Base-by-base conservation (phyloP, 2,113 vertebrate genomes). In the Aphyosemion australe region DNA sequence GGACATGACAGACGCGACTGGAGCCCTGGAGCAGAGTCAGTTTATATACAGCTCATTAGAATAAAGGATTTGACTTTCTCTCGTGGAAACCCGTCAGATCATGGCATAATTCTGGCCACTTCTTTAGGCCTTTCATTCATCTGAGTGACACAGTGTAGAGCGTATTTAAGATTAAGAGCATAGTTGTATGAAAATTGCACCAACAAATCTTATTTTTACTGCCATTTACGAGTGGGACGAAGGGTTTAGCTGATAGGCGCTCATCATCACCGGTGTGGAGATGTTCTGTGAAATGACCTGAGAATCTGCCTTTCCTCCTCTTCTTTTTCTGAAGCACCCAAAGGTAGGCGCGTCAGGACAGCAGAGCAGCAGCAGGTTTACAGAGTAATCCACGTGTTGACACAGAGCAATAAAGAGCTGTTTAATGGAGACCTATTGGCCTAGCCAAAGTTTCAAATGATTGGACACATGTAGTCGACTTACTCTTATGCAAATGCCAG, bases 401-500 rank as follows among this genome's bases (percentile, higher is more conserved):
- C 90, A 91, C 86, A 90, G 86, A 94, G 92, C 93, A 93, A 94
- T 94, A 94, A 88, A 92, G 85, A 88, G 85, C 86, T 89, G 78
- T 88, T 90, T 91, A 90, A 86, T 90, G 89, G 88, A 92, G 89
- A 90, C 90, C 88, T 90, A 87, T 90, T 91, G 88, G 91, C 84
- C 88, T 90, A 91, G 90, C 76, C 76, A 83, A 37, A 84, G 88
- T 91, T 82, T 75, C 77, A 90, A 89, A 85, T 78, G 91, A 91
- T 89, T 91, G 90, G 90, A 92, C 88, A 91, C 89, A 90, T 88
- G 82, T 92, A 91, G 91, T 91, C 73, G 88, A 92, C 90, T 83
- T 90, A 90, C 92, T 88, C 92, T 93, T 94, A 93, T 93, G 93
- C 93, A 94, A 93, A 92, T 92, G 91, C 91, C 90, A 91, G 92